Evolutionary conservation across 1,140 invertebrate genomes (phyloP), one percentile per base, ranked within the genome.

Genomic region (Drosophila persimilis): DNA sequence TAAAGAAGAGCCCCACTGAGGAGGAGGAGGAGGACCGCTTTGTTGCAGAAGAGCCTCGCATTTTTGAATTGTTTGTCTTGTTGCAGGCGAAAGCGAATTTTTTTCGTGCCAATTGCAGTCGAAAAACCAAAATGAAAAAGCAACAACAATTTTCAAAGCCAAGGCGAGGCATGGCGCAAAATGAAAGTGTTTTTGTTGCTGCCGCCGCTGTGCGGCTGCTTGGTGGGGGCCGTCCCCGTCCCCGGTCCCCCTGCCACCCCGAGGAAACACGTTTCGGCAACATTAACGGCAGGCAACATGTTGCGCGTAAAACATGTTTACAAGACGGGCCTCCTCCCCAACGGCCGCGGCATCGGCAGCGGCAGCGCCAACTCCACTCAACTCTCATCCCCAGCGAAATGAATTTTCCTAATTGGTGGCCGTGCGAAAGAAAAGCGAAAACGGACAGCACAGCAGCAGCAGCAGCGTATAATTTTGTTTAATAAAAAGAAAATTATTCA

Each of bases 371-470:
- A 13, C 35, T 13, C 11, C 35, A 39, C 35, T 39, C 35, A 39
- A 39, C 35, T 39, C 35, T 39, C 35, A 39, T 54, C 58, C 58
- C 55, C 56, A 46, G 31, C 15, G 22, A 41, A 73, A 69, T 77
- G 64, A 69, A 74, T 77, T 74, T 77, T 77, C 75, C 75, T 74
- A 77, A 77, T 77, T 77, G 71, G 75, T 35, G 8, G 24, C 60
- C 59, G 53, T 69, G 74, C 74, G 71, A 69, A 70, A 74, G 71
- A 77, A 73, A 77, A 74, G 74, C 71, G 74, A 77, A 74, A 77
- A 74, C 64, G 71, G 48, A 39, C 35, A 39, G 11, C 1, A 39
- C 35, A 39, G 35, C 11, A 39, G 11, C 3, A 29, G 26, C 29
- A 31, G 29, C 29, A 31, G 9, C 31, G 9, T 11, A 35, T 39